Conservation (phyloP, 2,797 vertebrate species). For the Macropodus opercularis region DNA sequence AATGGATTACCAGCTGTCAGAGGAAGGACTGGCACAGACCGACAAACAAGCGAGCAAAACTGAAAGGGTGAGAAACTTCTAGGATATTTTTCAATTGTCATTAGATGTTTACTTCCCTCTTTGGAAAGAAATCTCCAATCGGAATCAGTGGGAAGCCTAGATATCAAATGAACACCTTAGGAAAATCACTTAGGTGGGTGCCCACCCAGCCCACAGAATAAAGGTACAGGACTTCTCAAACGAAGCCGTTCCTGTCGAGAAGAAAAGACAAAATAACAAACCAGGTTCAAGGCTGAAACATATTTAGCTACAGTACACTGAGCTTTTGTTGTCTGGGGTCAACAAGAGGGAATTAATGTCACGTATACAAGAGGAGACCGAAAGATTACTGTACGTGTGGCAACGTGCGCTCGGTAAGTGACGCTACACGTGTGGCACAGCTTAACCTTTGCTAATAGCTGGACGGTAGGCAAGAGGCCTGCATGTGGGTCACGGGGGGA, state of each 20-base stretch:
- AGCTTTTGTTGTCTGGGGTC: slow-evolving; percentile 37
- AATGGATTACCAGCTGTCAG: slow-evolving; percentile 61
- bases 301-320: slow-evolving; percentile 13
- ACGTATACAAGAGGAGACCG: slow-evolving; percentile 24
- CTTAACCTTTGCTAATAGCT: slow-evolving; percentile 42
- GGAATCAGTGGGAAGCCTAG: no score
- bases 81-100: slow-evolving; percentile 4
- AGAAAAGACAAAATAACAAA: slow-evolving; percentile 56
- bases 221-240: slow-evolving; percentile 35
- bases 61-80: slow-evolving; percentile 24
- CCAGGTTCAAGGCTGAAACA: slow-evolving; percentile 29
- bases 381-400: slow-evolving; percentile 26
- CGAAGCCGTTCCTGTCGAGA: slow-evolving; percentile 53
- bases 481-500: slow-evolving; percentile 40
- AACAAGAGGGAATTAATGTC: slow-evolving; percentile 20
- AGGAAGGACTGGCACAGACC: slow-evolving; percentile 37
- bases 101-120: slow-evolving; percentile 12
- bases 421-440: slow-evolving; percentile 35
- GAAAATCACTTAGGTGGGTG: no score
- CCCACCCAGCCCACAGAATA: no score
- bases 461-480: slow-evolving; percentile 39
- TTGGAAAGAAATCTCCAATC: no score
- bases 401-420: slow-evolving; percentile 8
- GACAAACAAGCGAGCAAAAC: slow-evolving; percentile 31
- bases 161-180: no score